Conservation (phyloP, 2,888 invertebrate species). For the Hanleya hanleyi region DNA sequence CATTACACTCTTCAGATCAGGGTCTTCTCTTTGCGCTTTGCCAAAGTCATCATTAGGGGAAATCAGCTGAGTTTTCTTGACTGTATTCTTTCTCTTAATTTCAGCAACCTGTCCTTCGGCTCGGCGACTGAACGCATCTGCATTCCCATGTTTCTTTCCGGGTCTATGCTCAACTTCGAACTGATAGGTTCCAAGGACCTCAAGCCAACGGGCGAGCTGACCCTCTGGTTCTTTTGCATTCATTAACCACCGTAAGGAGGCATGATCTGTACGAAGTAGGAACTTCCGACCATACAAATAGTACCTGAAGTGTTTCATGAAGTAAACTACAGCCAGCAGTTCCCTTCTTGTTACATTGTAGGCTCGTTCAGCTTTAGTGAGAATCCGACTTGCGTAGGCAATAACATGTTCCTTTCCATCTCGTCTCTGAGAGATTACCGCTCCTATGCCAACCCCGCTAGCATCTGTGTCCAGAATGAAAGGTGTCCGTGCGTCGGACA, state of each 20-base stretch:
- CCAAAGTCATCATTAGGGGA: no score
- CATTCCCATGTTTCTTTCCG: slow-evolving; percentile 25
- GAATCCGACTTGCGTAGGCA: slow-evolving; percentile 33
- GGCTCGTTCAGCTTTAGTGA: slow-evolving; percentile 28
- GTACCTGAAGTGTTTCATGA: slow-evolving; percentile 42
- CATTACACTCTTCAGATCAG: no score
- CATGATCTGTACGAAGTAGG: slow-evolving; percentile 45
- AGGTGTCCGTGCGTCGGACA: slow-evolving; percentile 18
- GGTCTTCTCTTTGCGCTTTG: no score
- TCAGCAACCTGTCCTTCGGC: no score
- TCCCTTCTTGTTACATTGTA: slow-evolving; percentile 40
- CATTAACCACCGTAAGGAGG: slow-evolving; percentile 36
- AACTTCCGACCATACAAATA: slow-evolving; percentile 41
- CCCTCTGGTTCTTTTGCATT: slow-evolving; percentile 35
- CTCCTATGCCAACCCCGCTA: slow-evolving; percentile 38
- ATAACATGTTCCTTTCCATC: slow-evolving; percentile 42
- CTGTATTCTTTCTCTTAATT: no score
- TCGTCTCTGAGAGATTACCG: slow-evolving; percentile 40
- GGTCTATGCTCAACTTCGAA: slow-evolving; percentile 26
- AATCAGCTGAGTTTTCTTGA: no score
- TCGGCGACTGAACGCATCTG: slow-evolving; percentile 20
- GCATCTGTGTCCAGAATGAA: slow-evolving; percentile 50
- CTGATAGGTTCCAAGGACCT: slow-evolving; percentile 18
- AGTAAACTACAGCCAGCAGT: slow-evolving; percentile 35
- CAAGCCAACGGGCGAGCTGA: slow-evolving; percentile 30